Conservation (phyloP, 2,113 vertebrate genomes). For the Rhinogobius similis region DNA sequence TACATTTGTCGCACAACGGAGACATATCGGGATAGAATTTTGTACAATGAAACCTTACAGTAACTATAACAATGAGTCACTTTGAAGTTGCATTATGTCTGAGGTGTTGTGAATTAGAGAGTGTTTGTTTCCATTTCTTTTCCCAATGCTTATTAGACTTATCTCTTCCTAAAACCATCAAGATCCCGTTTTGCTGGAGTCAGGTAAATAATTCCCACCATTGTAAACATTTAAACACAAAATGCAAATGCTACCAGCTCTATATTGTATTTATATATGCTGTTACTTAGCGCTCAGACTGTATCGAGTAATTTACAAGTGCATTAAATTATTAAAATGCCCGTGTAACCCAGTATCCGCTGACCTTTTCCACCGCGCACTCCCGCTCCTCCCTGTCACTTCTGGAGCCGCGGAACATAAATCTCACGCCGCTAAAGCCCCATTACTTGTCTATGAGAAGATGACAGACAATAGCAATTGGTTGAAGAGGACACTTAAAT, state of each 20-base stretch:
- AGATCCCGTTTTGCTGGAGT: background rate
- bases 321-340: conserved; percentile 6
- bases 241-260: background rate
- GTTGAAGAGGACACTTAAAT: conserved; percentile 46
- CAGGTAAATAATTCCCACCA: background rate
- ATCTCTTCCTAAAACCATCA: too few species aligned
- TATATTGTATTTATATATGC: background rate
- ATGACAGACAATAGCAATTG: conserved; percentile 74
- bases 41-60: too few species aligned
- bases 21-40: too few species aligned
- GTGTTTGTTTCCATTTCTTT: too few species aligned
- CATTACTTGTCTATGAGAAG: conserved; percentile 44
- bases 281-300: background rate
- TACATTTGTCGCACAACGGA: too few species aligned
- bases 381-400: conserved; percentile 4
- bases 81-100: too few species aligned
- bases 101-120: too few species aligned
- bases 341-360: background rate
- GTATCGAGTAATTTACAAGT: conserved; percentile 1
- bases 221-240: background rate
- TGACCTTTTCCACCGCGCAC: background rate
- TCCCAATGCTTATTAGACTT: too few species aligned
- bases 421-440: conserved; percentile 45
- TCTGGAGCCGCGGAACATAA: conserved; percentile 25
- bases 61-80: too few species aligned